Evolutionary conservation across 2,888 invertebrate species (phyloP), one percentile per base, ranked within the genome.

Genomic region (Augiades crinisus): DNA sequence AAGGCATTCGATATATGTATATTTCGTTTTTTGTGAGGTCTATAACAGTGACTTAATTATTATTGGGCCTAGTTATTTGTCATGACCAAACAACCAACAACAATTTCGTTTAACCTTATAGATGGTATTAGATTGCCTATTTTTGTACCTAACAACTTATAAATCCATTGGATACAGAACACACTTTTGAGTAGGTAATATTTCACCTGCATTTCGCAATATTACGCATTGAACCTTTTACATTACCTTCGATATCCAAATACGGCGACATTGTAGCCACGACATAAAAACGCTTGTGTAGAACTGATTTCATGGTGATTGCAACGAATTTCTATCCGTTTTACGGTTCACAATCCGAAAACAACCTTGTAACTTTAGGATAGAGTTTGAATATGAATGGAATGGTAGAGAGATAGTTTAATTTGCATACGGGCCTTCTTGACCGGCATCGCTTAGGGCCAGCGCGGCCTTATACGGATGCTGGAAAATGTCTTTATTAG

Each of bases 401-500:
- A 19, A n/a, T 6, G n/a, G n/a, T n/a, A n/a, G n/a, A 5, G 34
- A 43, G 50, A 36, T 43, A 36, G 50, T 43, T 50, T 43, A 43
- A 50, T 50, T 50, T 50, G 50, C 50, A 50, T 50, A 50, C 41
- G 49, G 49, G 27, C 36, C 24, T 14, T 51, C 50, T 44, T 51
- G 43, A 37, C 50, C 50, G 37, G 41, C 50, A 44, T 52, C 17
- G 51, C 51, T 54, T 44, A 37, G 31, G 45, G 38, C 38, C 37
- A 12, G 37, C 37, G 27, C 38, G 10, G 47, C 44, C 47, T 17
- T 54, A 31, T 49, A 40, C 10, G 44, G 51, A 40, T 33, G 44
- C 38, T 47, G 13, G 41, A 30, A 49, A 44, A 58, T 56, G 54
- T 56, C 58, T 58, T 49, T 58, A 58, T 57, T 55, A 55, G 55